Percentiles rank a stretch among this genome's conserved stretches.
Conservation (phyloP, 1,140 invertebrate species). For the Chrysopa pallens region DNA sequence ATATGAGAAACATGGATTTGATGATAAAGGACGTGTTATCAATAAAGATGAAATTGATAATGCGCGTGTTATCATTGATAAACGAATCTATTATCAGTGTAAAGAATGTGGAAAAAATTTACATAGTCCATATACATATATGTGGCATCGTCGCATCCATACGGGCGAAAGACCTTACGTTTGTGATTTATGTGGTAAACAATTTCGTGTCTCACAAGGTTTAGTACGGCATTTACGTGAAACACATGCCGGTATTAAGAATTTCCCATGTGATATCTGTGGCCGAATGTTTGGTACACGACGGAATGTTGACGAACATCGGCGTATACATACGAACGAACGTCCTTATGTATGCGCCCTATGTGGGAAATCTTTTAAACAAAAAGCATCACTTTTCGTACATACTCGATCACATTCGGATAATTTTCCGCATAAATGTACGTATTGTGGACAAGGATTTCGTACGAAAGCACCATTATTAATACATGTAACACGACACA, state of each 20-base stretch:
- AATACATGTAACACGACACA: constrained; percentile 40
- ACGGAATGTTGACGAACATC: constrained; percentile 25
- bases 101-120: constrained; percentile 36
- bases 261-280: constrained; percentile 34
- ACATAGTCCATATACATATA: constrained; percentile 36
- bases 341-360: constrained; percentile 34
- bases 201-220: constrained; percentile 43
- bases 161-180: constrained; percentile 53
- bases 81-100: constrained; percentile 32
- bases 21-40: constrained; percentile 13
- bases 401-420: constrained; percentile 32
- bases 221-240: constrained; percentile 38
- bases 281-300: constrained; percentile 29
- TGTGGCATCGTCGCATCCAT: constrained; percentile 42
- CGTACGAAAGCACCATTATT: constrained; percentile 33
- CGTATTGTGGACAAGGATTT: constrained; percentile 39
- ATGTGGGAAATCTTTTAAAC: constrained; percentile 36
- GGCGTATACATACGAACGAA: constrained; percentile 23
- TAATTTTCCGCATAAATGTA: constrained; percentile 35
- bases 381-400: constrained; percentile 32
- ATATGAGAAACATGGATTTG: neutral
- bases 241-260: constrained; percentile 40
- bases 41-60: constrained; percentile 22
- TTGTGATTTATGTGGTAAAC: constrained; percentile 54
- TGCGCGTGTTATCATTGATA: constrained; percentile 25